These are phyloP conservation scores for Timandra comae DNA, from an alignment of 2,888 invertebrate genomes.

Conservation along the genomic window DNA sequence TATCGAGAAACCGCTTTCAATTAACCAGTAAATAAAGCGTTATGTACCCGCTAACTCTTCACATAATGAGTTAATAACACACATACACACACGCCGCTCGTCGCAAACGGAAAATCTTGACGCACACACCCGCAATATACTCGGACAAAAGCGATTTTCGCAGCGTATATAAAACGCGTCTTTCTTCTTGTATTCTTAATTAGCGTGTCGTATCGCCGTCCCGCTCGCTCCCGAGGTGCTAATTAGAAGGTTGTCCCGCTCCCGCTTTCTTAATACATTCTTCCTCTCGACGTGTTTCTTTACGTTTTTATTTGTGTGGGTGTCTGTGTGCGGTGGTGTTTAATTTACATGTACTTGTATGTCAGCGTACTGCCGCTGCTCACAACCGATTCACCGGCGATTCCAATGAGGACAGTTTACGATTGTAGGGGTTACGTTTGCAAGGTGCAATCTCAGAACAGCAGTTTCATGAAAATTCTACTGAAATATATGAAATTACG, in stretches of 20 bases:
- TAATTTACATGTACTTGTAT: constrained; percentile 77
- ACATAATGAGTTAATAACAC: constrained; percentile 76
- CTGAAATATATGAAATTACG: no score
- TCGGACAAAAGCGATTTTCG: constrained; percentile 42
- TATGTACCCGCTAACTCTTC: constrained; percentile 71
- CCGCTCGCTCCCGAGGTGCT: constrained; percentile 60
- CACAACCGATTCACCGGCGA: no score
- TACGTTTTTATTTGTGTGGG: constrained; percentile 76
- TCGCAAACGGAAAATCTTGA: constrained; percentile 51
- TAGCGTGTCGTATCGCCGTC: constrained; percentile 75
- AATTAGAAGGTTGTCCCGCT: constrained; percentile 71
- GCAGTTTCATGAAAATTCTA: no score
- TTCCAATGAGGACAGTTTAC: no score
- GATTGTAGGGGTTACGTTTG: no score
- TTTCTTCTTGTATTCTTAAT: constrained; percentile 84
- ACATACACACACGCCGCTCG: constrained; percentile 47
- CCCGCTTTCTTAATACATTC: constrained; percentile 78
- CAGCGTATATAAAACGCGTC: constrained; percentile 69
- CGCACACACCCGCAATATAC: constrained; percentile 48
- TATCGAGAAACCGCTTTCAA: constrained; percentile 72
- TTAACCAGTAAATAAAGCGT: constrained; percentile 69
- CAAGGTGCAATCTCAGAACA: no score
- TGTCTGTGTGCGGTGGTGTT: constrained; percentile 75
- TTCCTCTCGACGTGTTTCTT: constrained; percentile 76
- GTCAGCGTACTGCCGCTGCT: constrained; percentile 56